Evolutionary conservation across 1,140 invertebrate genomes (phyloP).

Genomic region (Scaptomyza montana): DNA sequence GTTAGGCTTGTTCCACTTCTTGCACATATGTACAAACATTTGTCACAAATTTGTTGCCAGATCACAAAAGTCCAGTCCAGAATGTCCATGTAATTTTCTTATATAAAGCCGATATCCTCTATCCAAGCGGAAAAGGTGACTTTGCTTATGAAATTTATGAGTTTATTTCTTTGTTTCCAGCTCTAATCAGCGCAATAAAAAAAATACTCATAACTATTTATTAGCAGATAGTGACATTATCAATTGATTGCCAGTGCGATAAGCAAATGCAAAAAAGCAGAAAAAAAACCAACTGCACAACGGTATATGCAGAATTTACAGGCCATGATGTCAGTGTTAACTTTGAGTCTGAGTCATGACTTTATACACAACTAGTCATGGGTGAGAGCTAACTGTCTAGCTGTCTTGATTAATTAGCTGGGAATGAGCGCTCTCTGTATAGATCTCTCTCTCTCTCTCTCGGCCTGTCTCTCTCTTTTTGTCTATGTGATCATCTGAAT

Average conservation of each 20-base stretch:
- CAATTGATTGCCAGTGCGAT: constrained; percentile 7
- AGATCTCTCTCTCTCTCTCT: constrained; percentile 7
- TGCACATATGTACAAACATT: not conserved
- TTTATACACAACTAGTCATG: constrained; percentile 17
- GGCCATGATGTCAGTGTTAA: constrained; percentile 41
- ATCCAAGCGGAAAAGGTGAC: constrained; percentile 50
- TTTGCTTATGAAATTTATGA: constrained; percentile 60
- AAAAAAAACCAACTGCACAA: constrained; percentile 7
- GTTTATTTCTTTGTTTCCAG: constrained; percentile 47
- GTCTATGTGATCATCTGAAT: constrained; percentile 3
- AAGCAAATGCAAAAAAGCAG: not conserved
- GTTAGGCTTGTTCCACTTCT: constrained; percentile 34
- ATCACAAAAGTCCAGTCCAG: no score
- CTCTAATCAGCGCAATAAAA: constrained; percentile 15
- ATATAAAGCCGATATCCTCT: no score
- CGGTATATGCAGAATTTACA: constrained; percentile 18
- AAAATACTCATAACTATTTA: not conserved
- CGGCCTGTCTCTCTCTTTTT: constrained; percentile 14
- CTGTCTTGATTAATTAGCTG: constrained; percentile 73
- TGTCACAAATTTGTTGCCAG: no score
- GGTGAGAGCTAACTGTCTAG: constrained; percentile 24
- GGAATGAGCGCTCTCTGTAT: constrained; percentile 45
- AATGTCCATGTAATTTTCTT: no score
- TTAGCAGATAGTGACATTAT: constrained; percentile 8
- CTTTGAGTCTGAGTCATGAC: not conserved